These are phyloP conservation scores for Lasioglossum lativentre DNA, from an alignment of 2,888 invertebrate genomes.

Conservation along the genomic window DNA sequence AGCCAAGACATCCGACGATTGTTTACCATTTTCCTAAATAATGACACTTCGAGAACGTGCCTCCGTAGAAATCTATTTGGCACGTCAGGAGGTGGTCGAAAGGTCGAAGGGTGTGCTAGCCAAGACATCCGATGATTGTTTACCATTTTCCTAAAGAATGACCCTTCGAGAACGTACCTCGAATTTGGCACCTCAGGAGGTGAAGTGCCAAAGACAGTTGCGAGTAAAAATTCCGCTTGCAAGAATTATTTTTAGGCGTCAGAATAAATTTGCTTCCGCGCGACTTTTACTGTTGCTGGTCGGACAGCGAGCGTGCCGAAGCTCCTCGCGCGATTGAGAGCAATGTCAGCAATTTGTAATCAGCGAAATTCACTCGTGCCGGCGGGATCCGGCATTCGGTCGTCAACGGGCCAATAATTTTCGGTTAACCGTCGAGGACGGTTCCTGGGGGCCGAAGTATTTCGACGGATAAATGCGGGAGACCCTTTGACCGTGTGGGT, in stretches of 20 bases:
- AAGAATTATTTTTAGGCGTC: not conserved
- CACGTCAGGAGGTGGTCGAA: no score
- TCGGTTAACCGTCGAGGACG: slow-evolving; percentile 5
- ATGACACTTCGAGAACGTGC: no score
- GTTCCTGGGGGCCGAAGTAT: not conserved
- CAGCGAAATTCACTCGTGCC: not conserved
- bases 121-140: no score
- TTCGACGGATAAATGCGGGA: slow-evolving; percentile 3
- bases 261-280: not conserved
- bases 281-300: not conserved
- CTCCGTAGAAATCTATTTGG: no score
- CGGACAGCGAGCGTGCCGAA: not conserved
- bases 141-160: no score
- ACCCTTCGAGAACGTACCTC: no score
- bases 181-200: not conserved
- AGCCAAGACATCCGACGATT: no score
- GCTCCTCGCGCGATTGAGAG: not conserved
- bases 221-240: not conserved
- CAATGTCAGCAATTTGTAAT: not conserved
- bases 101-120: no score
- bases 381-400: not conserved
- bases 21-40: no score
- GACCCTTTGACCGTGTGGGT: not conserved
- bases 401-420: slow-evolving; percentile 1
- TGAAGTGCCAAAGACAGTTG: not conserved